Evolutionary conservation across 2,113 vertebrate genomes (phyloP), one percentile per base, ranked within the genome.

Genomic region (Macquaria australasica): DNA sequence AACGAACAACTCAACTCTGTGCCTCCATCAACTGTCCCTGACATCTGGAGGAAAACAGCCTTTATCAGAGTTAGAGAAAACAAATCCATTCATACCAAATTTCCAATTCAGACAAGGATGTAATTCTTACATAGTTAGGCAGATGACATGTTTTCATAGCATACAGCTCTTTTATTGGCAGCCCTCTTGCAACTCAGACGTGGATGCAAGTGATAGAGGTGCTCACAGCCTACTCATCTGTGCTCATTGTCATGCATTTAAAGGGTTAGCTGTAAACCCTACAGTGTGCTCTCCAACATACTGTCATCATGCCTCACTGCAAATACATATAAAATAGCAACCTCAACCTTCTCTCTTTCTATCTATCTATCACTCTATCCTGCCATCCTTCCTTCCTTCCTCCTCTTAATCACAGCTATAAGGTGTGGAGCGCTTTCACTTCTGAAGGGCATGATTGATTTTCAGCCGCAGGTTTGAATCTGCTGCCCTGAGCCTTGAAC

Each of bases 401-500:
- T 60, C n/a, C 3, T 69, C 48, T 55, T 25, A 86, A 51, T 77
- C 77, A 50, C n/a, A 73, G 76, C 70, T 69, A 43, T 51, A 79
- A 45, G 77, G 50, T 70, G 21, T 69, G 51, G 41, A 73, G 70
- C 1, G 59, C 77, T 79, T 83, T 86, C 64, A 53, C 70, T 28
- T 83, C 41, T 83, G 85, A 92, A 87, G 87, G 87, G 81, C 88
- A 85, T 64, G 82, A 94, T 94, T 93, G 94, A 94, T 94, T 92
- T 93, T 89, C 58, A 87, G 85, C 69, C 18, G 4, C 78, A 77
- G 78, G 83, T 89, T 91, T 88, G 79, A 94, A 85, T 77, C 73
- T 71, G 78, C 50, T 59, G 80, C 73, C 82, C 74, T 79, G 28
- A 88, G 83, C 73, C 89, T 87, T 86, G 78, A 92, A 87, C 81